Evolutionary conservation across 2,113 vertebrate species (phyloP), one percentile per base, ranked within the genome.

Genomic region (Varanus komodoensis): DNA sequence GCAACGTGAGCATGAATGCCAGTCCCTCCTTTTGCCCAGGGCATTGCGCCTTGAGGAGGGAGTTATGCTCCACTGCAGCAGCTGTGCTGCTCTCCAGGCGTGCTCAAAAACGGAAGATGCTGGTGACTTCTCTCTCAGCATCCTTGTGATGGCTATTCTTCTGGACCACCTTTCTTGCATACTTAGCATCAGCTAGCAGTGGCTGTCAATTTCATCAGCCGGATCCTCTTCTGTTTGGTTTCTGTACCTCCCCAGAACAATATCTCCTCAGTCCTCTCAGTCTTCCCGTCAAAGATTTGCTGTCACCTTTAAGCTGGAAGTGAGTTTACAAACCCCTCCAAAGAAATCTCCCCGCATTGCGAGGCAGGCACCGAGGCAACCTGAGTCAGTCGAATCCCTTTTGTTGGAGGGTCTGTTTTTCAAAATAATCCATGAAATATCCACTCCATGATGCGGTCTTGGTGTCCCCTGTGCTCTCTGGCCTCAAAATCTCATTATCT

Each of bases 301-400:
- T 87, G 79, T 79, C 74, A 84, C 44, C 38, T 57, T 32, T 68
- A 87, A 79, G 78, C 86, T 50, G 75, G 79, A 79, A 27, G 79
- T 79, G 14, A 0, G 38, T 68, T 87, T 68, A 52, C 38, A 29
- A 79, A 17, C 38, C 57, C 64, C 75, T 68, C 44, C 34, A 64
- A 48, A 68, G 8, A 50, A 87, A 78, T 68, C 86, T 68, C 86
- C 61, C 4, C 57, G 27, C 29, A 68, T 80, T 87, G 61, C 61
- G 38, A 15, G 61, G 8, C 84, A 25, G 29, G n/a, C 25, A 34
- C n/a, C 6, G 32, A 61, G 6, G 6, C n/a, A 74, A 74, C 34
- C 57, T 74, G 67, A 61, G 29, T 6, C 15, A 79, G 27, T 52
- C 34, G 21, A 2, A 15, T 48, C 27, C 84, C 48, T 79, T 87